A percentile compares a stretch with the other conserved stretches of the same genome.
These are phyloP conservation scores for Boleophthalmus pectinirostris DNA, from an alignment of 2,113 vertebrate genomes.

Conservation along the genomic window DNA sequence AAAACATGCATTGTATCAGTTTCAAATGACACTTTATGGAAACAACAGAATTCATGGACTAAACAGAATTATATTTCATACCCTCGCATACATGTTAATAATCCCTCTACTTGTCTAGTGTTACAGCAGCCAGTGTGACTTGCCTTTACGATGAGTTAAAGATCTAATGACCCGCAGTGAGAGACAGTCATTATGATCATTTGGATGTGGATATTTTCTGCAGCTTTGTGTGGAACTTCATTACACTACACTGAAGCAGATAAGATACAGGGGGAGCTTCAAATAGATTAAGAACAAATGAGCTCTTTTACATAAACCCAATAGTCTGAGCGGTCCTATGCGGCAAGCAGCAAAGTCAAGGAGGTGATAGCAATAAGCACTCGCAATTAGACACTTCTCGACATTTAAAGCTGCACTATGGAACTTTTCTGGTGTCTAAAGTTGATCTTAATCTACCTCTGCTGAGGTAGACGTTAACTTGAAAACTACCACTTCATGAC, in stretches of 20 bases:
- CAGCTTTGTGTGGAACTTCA: constrained; percentile 36
- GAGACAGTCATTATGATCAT: constrained; percentile 35
- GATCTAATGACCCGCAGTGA: constrained; percentile 42
- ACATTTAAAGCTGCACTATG: not conserved
- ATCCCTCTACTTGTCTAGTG: not conserved
- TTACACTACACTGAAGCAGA: constrained; percentile 44
- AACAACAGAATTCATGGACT: not conserved
- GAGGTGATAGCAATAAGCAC: not conserved
- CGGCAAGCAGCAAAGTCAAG: not conserved
- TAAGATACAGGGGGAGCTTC: constrained; percentile 35
- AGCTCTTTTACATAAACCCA: constrained; percentile 20
- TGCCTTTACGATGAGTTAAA: constrained; percentile 32
- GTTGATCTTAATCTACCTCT: too few species aligned
- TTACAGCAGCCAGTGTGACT: constrained; percentile 1
- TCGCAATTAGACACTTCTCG: not conserved
- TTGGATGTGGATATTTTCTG: constrained; percentile 31
- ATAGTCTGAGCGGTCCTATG: constrained; percentile 13
- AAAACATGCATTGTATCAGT: not conserved
- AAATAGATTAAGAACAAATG: constrained; percentile 35
- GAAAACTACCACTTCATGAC: too few species aligned
- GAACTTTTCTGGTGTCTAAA: too few species aligned
- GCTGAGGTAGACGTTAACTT: too few species aligned
- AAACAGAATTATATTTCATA: not conserved
- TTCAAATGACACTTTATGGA: not conserved
- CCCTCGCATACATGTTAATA: not conserved